Conservation (phyloP, 1,140 invertebrate species). For the Gryon sp. region DNA sequence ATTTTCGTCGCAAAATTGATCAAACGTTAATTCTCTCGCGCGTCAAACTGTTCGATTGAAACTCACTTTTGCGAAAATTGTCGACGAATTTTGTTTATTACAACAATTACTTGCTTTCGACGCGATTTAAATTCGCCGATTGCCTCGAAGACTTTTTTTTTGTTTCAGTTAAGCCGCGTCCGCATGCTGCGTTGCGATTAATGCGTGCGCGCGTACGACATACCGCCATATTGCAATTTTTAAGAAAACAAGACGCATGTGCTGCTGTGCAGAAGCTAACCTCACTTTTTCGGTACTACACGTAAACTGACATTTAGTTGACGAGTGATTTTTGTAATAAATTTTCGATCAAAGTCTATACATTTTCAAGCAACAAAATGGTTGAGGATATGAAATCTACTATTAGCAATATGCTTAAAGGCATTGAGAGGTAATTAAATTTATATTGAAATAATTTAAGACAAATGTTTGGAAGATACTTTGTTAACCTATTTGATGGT, state of each 20-base stretch:
- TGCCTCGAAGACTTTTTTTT: constrained; percentile 4
- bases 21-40: neutral
- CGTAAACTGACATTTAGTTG: too few species aligned
- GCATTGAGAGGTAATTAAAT: constrained; percentile 86
- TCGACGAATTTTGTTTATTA: too few species aligned
- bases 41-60: neutral
- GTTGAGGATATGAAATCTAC: constrained; percentile 88
- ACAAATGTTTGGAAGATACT: too few species aligned
- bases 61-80: neutral
- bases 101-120: neutral
- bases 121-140: constrained; percentile 47
- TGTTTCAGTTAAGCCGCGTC: neutral
- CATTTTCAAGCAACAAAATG: too few species aligned
- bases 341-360: too few species aligned
- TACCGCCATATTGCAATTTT: too few species aligned
- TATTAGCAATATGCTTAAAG: constrained; percentile 86
- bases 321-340: too few species aligned
- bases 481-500: too few species aligned
- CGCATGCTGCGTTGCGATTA: neutral
- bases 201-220: too few species aligned
- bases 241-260: too few species aligned
- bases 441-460: neutral
- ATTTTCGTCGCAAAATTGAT: neutral
- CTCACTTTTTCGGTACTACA: neutral
- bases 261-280: too few species aligned